Base-by-base conservation (phyloP, 2,113 vertebrate genomes). In the Leptobrachium ailaonicum region DNA sequence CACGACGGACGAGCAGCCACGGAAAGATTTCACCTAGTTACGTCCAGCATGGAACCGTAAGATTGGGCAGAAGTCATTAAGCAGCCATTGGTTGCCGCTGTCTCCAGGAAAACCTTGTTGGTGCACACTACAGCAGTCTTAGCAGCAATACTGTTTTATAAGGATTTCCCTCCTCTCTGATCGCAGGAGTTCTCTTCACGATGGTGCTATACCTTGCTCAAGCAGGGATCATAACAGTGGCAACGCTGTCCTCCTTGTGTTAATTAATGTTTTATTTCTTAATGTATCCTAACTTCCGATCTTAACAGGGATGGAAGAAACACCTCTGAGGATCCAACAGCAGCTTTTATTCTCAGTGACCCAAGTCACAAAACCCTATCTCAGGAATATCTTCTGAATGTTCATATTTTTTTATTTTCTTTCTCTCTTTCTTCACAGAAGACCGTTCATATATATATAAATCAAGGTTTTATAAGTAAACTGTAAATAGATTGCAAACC, bases 361-460 rank as follows among this genome's bases (percentile, higher is more conserved):
- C 56, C 79, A 94, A 85, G 95, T 96, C 98, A 98, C 95, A 95
- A 94, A 92, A 96, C 91, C 95, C 94, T 96, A 98, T 96, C 98
- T 99, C 98, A 99, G 98, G 98, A 98, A 97, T 95, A 92, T 96
- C 91, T 93, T 97, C 96, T 97, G 97, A 98, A 99, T 99, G 96
- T 99, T 98, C 93, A 95, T 94, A 94, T 91, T 63, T 92, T 90
- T 92, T 32, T 32, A 32, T 50, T 50, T 50, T 50, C 94, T 14
- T 58, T 58, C 56, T 50, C 8, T 50, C 94, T 14, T 58, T 58
- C 56, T 58, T 96, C 94, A 96, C 95, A 89, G 92, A 94, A 96
- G 90, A 95, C 91, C 89, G 92, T 92, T 95, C 95, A 94, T 96
- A 94, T 95, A 94, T 95, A 32, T 32, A 96, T 91, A 93, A 91